Conservation (phyloP, 2,888 invertebrate species). For the Melipona bicolor region DNA sequence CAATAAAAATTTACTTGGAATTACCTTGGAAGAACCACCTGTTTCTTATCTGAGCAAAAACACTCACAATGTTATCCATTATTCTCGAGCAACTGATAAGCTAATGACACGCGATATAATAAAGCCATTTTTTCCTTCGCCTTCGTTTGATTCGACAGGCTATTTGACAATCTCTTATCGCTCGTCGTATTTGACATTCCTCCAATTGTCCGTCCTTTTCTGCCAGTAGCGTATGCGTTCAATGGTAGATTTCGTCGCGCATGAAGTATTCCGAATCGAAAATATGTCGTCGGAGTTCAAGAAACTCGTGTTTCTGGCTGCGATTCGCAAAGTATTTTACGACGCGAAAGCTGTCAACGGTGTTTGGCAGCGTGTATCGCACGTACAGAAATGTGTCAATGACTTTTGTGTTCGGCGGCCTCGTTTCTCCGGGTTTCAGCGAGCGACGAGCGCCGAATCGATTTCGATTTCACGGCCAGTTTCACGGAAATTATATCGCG, state of each 20-base stretch:
- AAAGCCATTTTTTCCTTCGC: neutral
- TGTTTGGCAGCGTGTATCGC: conserved; percentile 47
- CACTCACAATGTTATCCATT: no score
- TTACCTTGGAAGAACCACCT: no score
- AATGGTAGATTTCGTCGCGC: neutral
- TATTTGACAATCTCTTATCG: neutral
- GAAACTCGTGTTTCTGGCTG: conserved; percentile 40
- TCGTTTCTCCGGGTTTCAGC: conserved; percentile 60
- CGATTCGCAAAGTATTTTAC: conserved; percentile 37
- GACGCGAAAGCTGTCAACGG: conserved; percentile 43
- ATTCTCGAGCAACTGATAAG: conserved; percentile 1
- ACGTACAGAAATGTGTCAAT: conserved; percentile 62
- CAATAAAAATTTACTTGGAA: neutral
- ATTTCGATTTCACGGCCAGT: conserved; percentile 71
- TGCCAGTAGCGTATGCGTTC: neutral
- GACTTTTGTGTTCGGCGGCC: conserved; percentile 67
- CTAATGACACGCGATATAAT: neutral
- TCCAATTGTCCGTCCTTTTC: neutral
- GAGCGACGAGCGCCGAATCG: conserved; percentile 57
- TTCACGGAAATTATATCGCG: conserved; percentile 65
- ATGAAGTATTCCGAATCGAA: conserved; percentile 8
- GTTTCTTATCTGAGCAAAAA: no score
- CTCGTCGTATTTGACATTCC: neutral
- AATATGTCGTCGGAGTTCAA: conserved; percentile 37
- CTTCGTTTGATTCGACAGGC: no score